Evolutionary conservation across 2,113 vertebrate genomes (phyloP).

Genomic region (Aspiorhynchus laticeps): DNA sequence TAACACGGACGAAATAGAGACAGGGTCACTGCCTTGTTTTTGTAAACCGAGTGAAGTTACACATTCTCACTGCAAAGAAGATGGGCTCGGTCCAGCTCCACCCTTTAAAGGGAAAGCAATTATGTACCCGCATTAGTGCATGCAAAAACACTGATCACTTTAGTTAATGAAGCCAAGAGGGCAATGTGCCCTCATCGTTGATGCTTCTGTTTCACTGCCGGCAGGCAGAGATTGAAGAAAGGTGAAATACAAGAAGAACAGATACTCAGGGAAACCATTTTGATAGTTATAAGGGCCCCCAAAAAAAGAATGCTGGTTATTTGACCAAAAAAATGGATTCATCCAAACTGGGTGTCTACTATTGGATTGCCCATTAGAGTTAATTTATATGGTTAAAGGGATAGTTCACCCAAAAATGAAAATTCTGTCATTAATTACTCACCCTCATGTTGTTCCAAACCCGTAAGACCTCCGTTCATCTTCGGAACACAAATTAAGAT

Average conservation of each 20-base stretch:
- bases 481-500: too few relatives aligned
- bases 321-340: too few relatives aligned
- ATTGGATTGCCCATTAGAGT: too few relatives aligned
- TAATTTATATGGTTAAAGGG: too few relatives aligned
- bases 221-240: background rate
- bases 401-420: too few relatives aligned
- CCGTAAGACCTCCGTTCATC: too few relatives aligned
- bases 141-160: constrained; percentile 49
- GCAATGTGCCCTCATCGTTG: background rate
- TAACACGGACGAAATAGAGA: constrained; percentile 58
- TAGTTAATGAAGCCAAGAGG: constrained; percentile 24
- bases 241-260: background rate
- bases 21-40: constrained; percentile 41
- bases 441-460: too few relatives aligned
- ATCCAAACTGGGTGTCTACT: too few relatives aligned
- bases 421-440: too few relatives aligned
- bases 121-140: constrained; percentile 42
- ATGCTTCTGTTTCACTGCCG: background rate
- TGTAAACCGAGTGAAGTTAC: constrained; percentile 44
- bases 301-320: too few relatives aligned
- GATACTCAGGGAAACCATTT: background rate
- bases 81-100: constrained; percentile 30
- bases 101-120: constrained; percentile 39
- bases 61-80: constrained; percentile 42
- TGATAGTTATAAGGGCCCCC: too few relatives aligned